Percentiles rank a stretch among this genome's conserved stretches.
Evolutionary conservation across 2,888 invertebrate genomes (phyloP).

Genomic region (Thera obeliscata): DNA sequence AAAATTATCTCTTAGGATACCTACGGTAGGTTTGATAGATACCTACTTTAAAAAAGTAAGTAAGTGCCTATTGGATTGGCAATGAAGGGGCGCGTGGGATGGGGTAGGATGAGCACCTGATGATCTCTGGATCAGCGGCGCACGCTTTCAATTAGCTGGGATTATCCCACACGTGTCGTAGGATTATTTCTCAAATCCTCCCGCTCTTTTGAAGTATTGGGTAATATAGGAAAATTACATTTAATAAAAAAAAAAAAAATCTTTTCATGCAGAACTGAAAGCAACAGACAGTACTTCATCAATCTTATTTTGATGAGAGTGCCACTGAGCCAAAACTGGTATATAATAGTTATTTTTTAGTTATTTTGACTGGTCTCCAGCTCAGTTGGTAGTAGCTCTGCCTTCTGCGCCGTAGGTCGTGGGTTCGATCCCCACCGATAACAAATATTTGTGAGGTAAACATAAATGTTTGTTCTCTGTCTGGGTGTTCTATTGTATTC

Average conservation of each 20-base stretch:
- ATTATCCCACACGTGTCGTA: constrained; percentile 79
- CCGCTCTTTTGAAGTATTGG: constrained; percentile 35
- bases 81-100: constrained; percentile 9
- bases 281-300: too few relatives aligned
- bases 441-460: too few relatives aligned
- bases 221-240: background rate
- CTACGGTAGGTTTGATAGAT: background rate
- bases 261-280: too few relatives aligned
- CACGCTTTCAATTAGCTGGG: constrained; percentile 75
- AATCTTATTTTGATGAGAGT: too few relatives aligned
- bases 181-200: constrained; percentile 57
- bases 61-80: constrained; percentile 19
- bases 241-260: background rate
- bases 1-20: background rate
- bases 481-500: too few relatives aligned
- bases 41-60: background rate
- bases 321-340: too few relatives aligned
- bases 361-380: too few relatives aligned
- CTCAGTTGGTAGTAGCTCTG: too few relatives aligned
- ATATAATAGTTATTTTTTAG: too few relatives aligned
- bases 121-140: constrained; percentile 72
- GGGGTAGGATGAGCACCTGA: constrained; percentile 66
- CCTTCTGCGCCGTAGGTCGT: too few relatives aligned
- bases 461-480: too few relatives aligned
- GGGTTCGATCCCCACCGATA: too few relatives aligned